Evolutionary conservation across 2,888 invertebrate species (phyloP).

Genomic region (Serripes groenlandicus): DNA sequence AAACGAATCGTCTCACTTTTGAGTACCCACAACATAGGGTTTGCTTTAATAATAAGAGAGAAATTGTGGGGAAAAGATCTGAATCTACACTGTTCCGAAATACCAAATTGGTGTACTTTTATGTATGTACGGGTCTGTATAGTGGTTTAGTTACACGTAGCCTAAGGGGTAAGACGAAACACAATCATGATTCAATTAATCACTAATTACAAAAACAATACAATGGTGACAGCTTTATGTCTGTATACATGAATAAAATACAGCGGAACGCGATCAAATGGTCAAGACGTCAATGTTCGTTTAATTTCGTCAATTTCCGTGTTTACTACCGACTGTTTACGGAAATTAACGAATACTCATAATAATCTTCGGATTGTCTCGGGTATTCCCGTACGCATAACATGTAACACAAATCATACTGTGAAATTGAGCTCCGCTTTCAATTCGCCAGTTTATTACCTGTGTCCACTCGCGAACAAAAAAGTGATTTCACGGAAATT

Average conservation of each 20-base stretch:
- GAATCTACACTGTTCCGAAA: no score
- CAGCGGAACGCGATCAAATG: neutral
- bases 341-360: slow-evolving; percentile 6
- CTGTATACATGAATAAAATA: slow-evolving; percentile 4
- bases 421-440: neutral
- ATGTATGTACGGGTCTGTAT: no score
- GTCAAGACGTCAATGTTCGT: slow-evolving; percentile 8
- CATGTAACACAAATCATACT: neutral
- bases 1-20: no score
- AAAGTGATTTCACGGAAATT: neutral
- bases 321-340: neutral
- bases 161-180: neutral
- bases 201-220: slow-evolving; percentile 11
- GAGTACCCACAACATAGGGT: no score
- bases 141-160: no score
- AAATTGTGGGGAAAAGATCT: no score
- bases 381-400: no score
- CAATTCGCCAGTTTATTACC: neutral
- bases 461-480: neutral
- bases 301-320: neutral
- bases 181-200: slow-evolving; percentile 20
- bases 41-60: no score
- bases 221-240: slow-evolving; percentile 9
- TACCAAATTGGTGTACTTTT: no score
- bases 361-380: no score